Percentiles rank a stretch among this genome's conserved stretches.
These are phyloP conservation scores for Pandemis heparana DNA, from an alignment of 2,888 invertebrate genomes.

Conservation along the genomic window DNA sequence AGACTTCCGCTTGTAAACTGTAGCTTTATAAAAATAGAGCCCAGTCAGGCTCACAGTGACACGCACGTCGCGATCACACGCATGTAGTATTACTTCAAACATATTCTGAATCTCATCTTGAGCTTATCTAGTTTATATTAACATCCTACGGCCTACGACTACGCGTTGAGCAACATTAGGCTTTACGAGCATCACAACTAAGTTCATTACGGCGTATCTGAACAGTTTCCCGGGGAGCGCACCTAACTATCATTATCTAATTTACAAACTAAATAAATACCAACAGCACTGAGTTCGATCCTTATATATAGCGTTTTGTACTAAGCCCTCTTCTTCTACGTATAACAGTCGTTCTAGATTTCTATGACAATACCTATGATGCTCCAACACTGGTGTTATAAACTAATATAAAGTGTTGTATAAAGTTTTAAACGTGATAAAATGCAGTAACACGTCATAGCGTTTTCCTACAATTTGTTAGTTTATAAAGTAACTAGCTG, in stretches of 20 bases:
- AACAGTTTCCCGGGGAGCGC: slow-evolving; percentile 29
- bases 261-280: slow-evolving; percentile 48
- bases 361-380: slow-evolving; percentile 14
- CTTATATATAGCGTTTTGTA: slow-evolving; percentile 57
- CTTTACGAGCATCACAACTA: background rate
- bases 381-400: no score
- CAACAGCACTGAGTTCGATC: slow-evolving; percentile 44
- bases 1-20: no score
- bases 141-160: slow-evolving; percentile 12
- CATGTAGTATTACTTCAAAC: no score
- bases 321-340: slow-evolving; percentile 56
- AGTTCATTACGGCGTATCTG: background rate
- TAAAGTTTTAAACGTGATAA: no score
- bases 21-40: no score
- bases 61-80: no score
- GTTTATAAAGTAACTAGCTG: no score
- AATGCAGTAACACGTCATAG: no score
- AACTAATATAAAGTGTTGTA: no score
- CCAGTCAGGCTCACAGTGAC: no score
- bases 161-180: slow-evolving; percentile 36
- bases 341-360: slow-evolving; percentile 10
- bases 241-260: slow-evolving; percentile 46
- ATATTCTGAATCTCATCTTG: background rate
- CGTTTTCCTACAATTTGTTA: no score
- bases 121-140: background rate